These are phyloP conservation scores for Polydrusus cervinus DNA, from an alignment of 2,888 invertebrate species.

Conservation along the genomic window DNA sequence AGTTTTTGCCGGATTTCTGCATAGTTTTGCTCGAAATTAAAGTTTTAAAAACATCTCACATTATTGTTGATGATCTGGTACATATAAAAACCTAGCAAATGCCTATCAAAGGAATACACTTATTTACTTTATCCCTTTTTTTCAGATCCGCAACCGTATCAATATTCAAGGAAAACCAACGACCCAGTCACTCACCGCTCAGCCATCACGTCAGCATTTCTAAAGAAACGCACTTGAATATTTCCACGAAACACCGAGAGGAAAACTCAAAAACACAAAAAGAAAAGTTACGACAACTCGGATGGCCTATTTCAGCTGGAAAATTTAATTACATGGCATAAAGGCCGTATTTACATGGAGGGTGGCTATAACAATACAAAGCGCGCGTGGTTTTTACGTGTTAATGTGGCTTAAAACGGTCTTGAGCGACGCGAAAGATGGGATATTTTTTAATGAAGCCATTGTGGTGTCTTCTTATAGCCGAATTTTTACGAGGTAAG, in stretches of 20 bases:
- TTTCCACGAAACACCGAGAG: slow-evolving; percentile 32
- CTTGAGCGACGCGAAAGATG: slow-evolving; percentile 55
- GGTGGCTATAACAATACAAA: slow-evolving; percentile 47
- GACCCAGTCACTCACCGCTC: not conserved
- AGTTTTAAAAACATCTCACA: too few species aligned
- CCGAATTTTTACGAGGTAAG: slow-evolving; percentile 58
- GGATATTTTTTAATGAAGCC: slow-evolving; percentile 58
- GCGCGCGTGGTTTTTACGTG: slow-evolving; percentile 49
- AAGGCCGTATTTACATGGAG: slow-evolving; percentile 53
- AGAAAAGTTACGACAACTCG: slow-evolving; percentile 35
- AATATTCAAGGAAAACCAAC: not conserved
- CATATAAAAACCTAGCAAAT: too few species aligned
- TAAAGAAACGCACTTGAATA: slow-evolving; percentile 31
- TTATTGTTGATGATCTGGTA: too few species aligned
- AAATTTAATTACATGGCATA: slow-evolving; percentile 53
- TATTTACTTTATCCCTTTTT: slow-evolving; percentile 1
- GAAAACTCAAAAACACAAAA: slow-evolving; percentile 49
- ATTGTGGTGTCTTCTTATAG: slow-evolving; percentile 57
- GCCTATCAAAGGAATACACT: too few species aligned
- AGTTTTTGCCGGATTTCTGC: not conserved
- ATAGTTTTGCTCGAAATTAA: too few species aligned
- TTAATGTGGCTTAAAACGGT: slow-evolving; percentile 50
- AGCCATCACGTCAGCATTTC: not conserved
- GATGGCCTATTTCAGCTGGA: slow-evolving; percentile 50
- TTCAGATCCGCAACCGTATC: not conserved